A percentile compares a stretch with the other conserved stretches of the same genome.
Conservation (phyloP, 2,797 vertebrate species). For the Chaunax sp. region DNA sequence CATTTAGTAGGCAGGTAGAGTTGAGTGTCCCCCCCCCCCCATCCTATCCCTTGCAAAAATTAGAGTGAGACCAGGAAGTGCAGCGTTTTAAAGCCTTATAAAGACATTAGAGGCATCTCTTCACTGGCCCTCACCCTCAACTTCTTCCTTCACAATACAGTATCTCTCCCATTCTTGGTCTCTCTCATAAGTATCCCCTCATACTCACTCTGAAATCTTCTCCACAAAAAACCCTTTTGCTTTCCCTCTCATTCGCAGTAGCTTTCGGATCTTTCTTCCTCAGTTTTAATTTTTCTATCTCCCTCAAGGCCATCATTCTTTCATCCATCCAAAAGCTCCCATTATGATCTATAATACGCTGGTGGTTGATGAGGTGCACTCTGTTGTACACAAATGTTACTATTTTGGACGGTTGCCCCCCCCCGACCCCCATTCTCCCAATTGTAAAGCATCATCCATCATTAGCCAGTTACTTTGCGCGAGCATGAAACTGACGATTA, state of each 20-base stretch:
- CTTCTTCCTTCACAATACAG: slow-evolving; percentile 17
- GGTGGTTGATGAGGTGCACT: slow-evolving; percentile 38
- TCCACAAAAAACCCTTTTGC: background rate
- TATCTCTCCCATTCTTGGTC: slow-evolving; percentile 32
- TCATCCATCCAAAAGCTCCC: slow-evolving; percentile 42
- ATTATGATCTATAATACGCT: slow-evolving; percentile 55
- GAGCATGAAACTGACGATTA: slow-evolving; percentile 74
- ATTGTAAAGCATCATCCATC: slow-evolving; percentile 57
- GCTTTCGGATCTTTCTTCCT: slow-evolving; percentile 24
- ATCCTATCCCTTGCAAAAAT: slow-evolving; percentile 58
- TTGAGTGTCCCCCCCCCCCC: slow-evolving; percentile 23
- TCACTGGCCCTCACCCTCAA: slow-evolving; percentile 25
- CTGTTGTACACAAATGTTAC: slow-evolving; percentile 49
- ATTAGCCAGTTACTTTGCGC: slow-evolving; percentile 49
- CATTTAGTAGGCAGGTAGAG: slow-evolving; percentile 59
- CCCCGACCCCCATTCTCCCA: slow-evolving; percentile 8
- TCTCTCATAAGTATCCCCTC: slow-evolving; percentile 34
- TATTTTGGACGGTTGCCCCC: slow-evolving; percentile 59
- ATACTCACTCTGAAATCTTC: slow-evolving; percentile 40
- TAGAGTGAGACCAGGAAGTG: slow-evolving; percentile 68
- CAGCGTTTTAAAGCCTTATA: slow-evolving; percentile 72
- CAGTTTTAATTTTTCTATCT: slow-evolving; percentile 19
- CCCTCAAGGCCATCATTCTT: slow-evolving; percentile 36
- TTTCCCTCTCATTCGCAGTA: slow-evolving; percentile 11
- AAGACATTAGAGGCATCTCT: slow-evolving; percentile 66